phyloP scores from a whole-genome alignment of 2,888 invertebrate genomes.

The Agapostemon virescens region DNA sequence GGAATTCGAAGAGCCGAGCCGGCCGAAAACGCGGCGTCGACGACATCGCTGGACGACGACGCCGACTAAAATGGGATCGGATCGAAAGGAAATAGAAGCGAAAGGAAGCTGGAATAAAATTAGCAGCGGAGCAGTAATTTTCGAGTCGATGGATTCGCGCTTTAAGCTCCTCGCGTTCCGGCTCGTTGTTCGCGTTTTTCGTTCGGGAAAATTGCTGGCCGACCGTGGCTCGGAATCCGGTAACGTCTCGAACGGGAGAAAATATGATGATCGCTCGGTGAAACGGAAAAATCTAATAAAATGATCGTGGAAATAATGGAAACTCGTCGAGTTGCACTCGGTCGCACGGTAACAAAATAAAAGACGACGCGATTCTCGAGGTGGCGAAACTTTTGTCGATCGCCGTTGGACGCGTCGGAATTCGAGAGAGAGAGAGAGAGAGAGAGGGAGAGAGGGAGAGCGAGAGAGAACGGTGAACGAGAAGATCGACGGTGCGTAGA shows the following conservation, averaged over 20 bases:
- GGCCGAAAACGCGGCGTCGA: neutral
- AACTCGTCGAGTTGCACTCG: too few species aligned
- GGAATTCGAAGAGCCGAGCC: slow-evolving; percentile 28
- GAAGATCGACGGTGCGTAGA: neutral
- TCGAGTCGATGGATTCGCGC: slow-evolving; percentile 8
- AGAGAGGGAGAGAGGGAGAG: too few species aligned
- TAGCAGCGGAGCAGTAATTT: neutral
- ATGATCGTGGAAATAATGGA: neutral
- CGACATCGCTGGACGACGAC: neutral
- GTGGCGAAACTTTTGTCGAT: neutral
- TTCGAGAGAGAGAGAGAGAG: too few species aligned
- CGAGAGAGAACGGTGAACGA: too few species aligned
- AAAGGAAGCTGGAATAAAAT: slow-evolving; percentile 25
- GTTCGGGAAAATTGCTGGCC: neutral
- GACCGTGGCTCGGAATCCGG: neutral
- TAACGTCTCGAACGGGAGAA: neutral
- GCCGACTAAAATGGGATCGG: neutral
- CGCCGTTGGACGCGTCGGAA: neutral
- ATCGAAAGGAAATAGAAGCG: slow-evolving; percentile 8
- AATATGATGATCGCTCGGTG: neutral
- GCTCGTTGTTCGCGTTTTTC: neutral
- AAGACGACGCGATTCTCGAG: too few species aligned
- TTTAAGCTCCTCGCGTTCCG: neutral
- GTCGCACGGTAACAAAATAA: neutral
- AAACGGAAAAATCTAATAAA: neutral